These are phyloP conservation scores for Conomelus anceps DNA, from an alignment of 2,888 invertebrate genomes.

Conservation along the genomic window DNA sequence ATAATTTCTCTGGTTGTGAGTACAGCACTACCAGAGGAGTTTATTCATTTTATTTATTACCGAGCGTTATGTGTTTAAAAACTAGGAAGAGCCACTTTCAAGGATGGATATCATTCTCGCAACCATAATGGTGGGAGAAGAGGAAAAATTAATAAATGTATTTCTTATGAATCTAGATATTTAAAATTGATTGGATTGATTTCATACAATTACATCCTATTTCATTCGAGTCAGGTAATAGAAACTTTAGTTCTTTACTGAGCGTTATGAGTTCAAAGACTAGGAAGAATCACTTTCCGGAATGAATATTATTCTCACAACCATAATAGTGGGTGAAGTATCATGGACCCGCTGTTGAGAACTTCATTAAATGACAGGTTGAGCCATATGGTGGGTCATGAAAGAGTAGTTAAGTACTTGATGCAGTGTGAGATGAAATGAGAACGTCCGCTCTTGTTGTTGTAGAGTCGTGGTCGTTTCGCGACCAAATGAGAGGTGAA, in stretches of 20 bases:
- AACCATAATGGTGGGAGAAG: no score
- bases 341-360: neutral
- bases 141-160: no score
- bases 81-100: neutral
- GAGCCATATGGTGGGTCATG: neutral
- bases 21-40: neutral
- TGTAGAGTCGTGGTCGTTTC: neutral
- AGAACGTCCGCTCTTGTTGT: neutral
- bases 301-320: neutral
- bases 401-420: neutral
- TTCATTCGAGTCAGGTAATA: no score
- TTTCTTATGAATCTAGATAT: no score
- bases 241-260: no score
- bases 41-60: neutral
- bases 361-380: neutral
- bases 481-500: neutral
- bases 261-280: neutral
- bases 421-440: neutral
- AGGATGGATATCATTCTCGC: neutral
- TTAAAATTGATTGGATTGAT: no score
- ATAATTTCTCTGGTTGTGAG: no score
- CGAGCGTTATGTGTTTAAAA: neutral
- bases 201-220: no score
- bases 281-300: neutral
- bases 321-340: no score